A percentile compares a stretch with the other conserved stretches of the same genome.
Evolutionary conservation across 2,888 invertebrate species (phyloP).

Genomic region (Furcula furcula): DNA sequence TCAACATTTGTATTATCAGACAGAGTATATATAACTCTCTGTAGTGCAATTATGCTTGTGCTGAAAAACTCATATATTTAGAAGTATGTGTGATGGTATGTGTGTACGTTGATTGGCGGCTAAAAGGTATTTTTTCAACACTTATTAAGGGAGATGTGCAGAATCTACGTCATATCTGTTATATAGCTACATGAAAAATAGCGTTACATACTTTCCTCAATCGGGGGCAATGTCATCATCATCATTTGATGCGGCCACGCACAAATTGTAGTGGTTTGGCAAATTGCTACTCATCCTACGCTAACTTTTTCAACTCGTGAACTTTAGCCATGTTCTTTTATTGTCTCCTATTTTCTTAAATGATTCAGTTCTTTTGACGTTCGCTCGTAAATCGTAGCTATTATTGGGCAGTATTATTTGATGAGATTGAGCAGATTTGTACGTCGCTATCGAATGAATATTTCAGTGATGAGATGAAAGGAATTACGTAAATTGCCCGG

Average conservation of each 20-base stretch:
- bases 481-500: background rate
- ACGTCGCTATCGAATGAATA: background rate
- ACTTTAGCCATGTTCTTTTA: conserved; percentile 23
- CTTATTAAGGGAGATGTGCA: too few species aligned
- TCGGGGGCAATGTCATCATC: conserved; percentile 33
- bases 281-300: conserved; percentile 29
- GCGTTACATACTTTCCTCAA: conserved; percentile 16
- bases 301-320: conserved; percentile 29
- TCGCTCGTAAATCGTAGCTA: conserved; percentile 9
- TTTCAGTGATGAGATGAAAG: background rate
- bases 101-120: too few species aligned
- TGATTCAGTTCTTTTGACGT: conserved; percentile 19
- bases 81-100: too few species aligned
- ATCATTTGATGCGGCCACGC: conserved; percentile 35
- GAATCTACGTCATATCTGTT: too few species aligned
- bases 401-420: conserved; percentile 8
- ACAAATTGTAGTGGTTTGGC: conserved; percentile 42
- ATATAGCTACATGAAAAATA: conserved; percentile 16
- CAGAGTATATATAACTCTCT: too few species aligned
- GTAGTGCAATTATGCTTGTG: too few species aligned
- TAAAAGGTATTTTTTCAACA: too few species aligned
- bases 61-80: too few species aligned
- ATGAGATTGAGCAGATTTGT: background rate
- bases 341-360: conserved; percentile 21
- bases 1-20: too few species aligned